Evolutionary conservation across 2,113 vertebrate genomes (phyloP), one percentile per base, ranked within the genome.

Genomic region (Seriola quinqueradiata): DNA sequence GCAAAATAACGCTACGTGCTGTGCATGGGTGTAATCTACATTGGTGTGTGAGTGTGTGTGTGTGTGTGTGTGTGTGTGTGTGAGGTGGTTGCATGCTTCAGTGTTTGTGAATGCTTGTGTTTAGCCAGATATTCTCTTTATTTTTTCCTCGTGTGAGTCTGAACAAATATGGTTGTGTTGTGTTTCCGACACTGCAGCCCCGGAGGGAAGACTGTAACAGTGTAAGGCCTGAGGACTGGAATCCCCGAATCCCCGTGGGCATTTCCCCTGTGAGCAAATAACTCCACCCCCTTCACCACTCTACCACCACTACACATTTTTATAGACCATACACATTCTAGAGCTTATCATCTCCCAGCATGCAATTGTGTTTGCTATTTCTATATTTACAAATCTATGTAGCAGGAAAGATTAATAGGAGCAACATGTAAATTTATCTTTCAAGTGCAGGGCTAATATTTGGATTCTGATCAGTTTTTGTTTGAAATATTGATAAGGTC

Each of bases 161-260:
- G 50, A 90, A 81, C 78, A 79, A 89, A 90, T 80, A 10, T 42
- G 28, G 34, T 66, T 84, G 71, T 85, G 66, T 91, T 91, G 77
- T 90, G 77, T 81, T 91, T 55, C 11, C 4, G 3, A 40, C 75
- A 5, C 73, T 65, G 57, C 87, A 96, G 95, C 95, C 95, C 25
- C 94, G 95, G 65, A 93, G 95, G 86, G 95, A 96, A 83, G 95
- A 96, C 91, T 95, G 95, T 38, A 96, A 94, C 89, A 96, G 93
- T 77, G 86, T 95, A 5, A 86, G 95, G 81, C 93, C 95, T 1
- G 95, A 96, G 63, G 95, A 96, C 82, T 96, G 95, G 95, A 96
- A 96, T 85, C 95, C 95, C 73, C 82, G 95, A 77, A 96, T 96
- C 90, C 95, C 95, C 1, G 95, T 96, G 81, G 95, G 95, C 87